Evolutionary conservation across 1,140 invertebrate genomes (phyloP).

Genomic region (Diorhabda elongata): DNA sequence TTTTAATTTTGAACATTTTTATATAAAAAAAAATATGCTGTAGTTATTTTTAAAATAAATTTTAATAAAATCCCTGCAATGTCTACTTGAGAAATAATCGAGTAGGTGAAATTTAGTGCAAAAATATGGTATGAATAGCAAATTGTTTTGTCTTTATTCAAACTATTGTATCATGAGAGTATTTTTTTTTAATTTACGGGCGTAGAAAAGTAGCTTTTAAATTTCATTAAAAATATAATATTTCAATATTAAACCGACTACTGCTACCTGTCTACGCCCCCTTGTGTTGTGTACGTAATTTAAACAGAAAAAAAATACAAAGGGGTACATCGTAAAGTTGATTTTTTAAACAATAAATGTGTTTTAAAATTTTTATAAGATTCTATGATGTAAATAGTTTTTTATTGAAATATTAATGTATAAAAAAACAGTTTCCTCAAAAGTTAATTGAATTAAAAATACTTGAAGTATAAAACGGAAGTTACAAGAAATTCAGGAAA

Average conservation of each 20-base stretch:
- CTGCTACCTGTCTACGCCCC: neutral
- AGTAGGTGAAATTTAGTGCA: too few species aligned
- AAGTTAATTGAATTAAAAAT: neutral
- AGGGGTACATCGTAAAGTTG: conserved; percentile 1
- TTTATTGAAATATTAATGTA: neutral
- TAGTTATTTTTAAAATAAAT: too few species aligned
- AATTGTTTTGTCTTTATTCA: neutral
- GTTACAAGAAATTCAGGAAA: conserved; percentile 2
- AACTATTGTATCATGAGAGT: conserved; percentile 14
- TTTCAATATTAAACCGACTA: too few species aligned
- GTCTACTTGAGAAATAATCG: too few species aligned
- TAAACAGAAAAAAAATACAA: neutral
- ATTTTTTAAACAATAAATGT: conserved; percentile 3
- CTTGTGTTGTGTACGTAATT: neutral
- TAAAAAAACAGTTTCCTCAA: neutral
- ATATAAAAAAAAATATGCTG: too few species aligned
- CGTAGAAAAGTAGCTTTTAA: neutral
- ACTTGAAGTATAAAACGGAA: neutral
- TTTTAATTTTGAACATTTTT: too few species aligned
- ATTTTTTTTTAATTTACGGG: conserved; percentile 6
- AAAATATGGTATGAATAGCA: neutral
- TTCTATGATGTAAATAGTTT: neutral
- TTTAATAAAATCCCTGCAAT: too few species aligned
- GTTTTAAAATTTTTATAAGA: neutral
- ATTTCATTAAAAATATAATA: too few species aligned